These are phyloP conservation scores for Latrodectus hesperus DNA, from an alignment of 2,888 invertebrate genomes.

Conservation along the genomic window DNA sequence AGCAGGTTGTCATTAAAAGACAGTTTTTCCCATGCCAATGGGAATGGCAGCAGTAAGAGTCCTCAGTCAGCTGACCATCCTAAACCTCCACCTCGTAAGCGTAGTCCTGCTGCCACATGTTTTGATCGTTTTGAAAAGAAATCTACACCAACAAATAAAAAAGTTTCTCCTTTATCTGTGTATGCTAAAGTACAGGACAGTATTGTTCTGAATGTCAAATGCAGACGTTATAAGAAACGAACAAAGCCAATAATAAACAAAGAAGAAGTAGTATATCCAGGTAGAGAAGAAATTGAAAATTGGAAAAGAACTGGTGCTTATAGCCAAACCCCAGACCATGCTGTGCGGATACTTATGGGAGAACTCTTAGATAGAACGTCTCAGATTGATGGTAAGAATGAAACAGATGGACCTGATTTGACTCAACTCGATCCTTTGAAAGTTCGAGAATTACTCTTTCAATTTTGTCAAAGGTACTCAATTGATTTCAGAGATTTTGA, in stretches of 20 bases:
- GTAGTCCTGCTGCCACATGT: constrained; percentile 52
- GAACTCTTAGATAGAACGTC: constrained; percentile 40
- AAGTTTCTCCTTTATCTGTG: constrained; percentile 59
- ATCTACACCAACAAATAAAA: constrained; percentile 51
- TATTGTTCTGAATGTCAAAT: constrained; percentile 50
- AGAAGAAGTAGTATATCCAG: constrained; percentile 42
- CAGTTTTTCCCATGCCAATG: constrained; percentile 14
- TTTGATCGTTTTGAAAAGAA: constrained; percentile 62
- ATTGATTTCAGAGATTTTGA: constrained; percentile 65
- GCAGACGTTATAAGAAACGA: constrained; percentile 62
- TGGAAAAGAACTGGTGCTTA: constrained; percentile 37
- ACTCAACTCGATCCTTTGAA: constrained; percentile 32
- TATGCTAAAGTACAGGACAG: constrained; percentile 61
- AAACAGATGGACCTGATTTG: constrained; percentile 32
- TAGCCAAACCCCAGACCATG: constrained; percentile 53
- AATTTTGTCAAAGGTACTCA: constrained; percentile 52
- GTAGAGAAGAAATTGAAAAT: constrained; percentile 43
- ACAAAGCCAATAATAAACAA: constrained; percentile 43
- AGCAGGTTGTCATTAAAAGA: constrained; percentile 9
- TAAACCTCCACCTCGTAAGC: constrained; percentile 27
- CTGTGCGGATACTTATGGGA: constrained; percentile 30
- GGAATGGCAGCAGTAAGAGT: constrained; percentile 18
- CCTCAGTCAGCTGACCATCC: constrained; percentile 5
- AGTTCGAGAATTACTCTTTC: constrained; percentile 42
- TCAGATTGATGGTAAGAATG: constrained; percentile 19